Evolutionary conservation across 2,888 invertebrate genomes (phyloP), one percentile per base, ranked within the genome.

Genomic region (Drosophila ustulata): DNA sequence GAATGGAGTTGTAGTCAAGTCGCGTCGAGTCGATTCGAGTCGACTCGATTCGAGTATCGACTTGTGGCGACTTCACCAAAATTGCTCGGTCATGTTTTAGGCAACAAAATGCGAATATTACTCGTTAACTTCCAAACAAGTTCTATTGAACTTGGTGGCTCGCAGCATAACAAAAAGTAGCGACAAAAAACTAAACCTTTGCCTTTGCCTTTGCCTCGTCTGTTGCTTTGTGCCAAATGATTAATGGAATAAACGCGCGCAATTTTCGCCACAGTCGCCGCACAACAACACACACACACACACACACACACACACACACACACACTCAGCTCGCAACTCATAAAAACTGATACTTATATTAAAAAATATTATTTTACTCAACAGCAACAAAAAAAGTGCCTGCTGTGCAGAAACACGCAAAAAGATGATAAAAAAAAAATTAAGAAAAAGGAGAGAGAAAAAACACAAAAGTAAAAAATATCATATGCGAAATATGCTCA

Each of bases 61-160:
- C 53, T 63, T 51, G 53, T 61, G 47, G 66, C 57, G 26, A 59
- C 61, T 61, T n/a, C 61, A 53, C 26, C 8, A 11, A 7, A 77
- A 68, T 65, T 59, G 84, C 81, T 56, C 58, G 66, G 68, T 75
- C 81, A 83, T 84, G 76, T 76, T 82, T 78, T 78, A 78, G 74
- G 37, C 72, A 57, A 61, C 39, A 46, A 26, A 53, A 9, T 34
- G 46, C 46, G 46, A 47, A 57, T 39, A 53, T 57, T 63, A 75
- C 56, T 73, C 75, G 75, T 78, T 73, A 68, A 45, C 64, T 68
- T 49, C 47, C 73, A 83, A 83, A 83, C 82, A 80, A 85, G 82
- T 83, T 83, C 82, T 88, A 85, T 83, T 83, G 86, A 83, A 83
- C 88, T 88, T 83, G 86, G 65, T 66, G 39, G 64, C 76, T 75